These are phyloP conservation scores for Phalloptychus januarius DNA, from an alignment of 2,797 vertebrate genomes.

Conservation along the genomic window DNA sequence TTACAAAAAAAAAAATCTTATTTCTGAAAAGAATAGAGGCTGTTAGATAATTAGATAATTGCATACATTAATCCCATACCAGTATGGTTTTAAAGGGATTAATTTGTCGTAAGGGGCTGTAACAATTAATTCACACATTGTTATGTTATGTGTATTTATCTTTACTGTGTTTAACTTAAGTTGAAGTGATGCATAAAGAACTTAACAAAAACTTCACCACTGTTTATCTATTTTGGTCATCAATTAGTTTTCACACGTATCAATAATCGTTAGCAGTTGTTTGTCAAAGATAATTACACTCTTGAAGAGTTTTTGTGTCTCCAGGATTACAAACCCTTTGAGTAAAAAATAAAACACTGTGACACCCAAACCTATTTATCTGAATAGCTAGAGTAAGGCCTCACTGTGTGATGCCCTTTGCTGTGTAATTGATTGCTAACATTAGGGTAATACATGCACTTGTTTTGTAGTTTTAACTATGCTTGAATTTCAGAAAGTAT, in stretches of 20 bases:
- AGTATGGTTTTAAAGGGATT: background rate
- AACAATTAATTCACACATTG: background rate
- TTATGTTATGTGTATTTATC: background rate
- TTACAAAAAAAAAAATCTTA: background rate
- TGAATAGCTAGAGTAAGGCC: slow-evolving; percentile 24
- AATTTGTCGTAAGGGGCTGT: background rate
- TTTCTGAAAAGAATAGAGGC: background rate
- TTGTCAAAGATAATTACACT: slow-evolving; percentile 33
- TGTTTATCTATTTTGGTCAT: background rate
- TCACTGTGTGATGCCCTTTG: slow-evolving; percentile 35
- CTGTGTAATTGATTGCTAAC: slow-evolving; percentile 50
- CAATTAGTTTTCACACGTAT: slow-evolving; percentile 32
- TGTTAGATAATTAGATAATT: background rate
- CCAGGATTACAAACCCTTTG: slow-evolving; percentile 48
- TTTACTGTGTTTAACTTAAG: background rate
- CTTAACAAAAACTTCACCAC: slow-evolving; percentile 12
- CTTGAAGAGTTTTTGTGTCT: slow-evolving; percentile 30
- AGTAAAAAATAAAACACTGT: background rate
- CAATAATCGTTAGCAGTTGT: slow-evolving; percentile 45
- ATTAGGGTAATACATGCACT: slow-evolving; percentile 52
- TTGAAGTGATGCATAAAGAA: background rate
- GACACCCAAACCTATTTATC: slow-evolving; percentile 50
- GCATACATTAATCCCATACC: background rate
- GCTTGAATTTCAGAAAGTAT: slow-evolving; percentile 24
- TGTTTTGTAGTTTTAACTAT: slow-evolving; percentile 40